Conservation (phyloP, 2,797 vertebrate species). For the Poeciliopsis infans region DNA sequence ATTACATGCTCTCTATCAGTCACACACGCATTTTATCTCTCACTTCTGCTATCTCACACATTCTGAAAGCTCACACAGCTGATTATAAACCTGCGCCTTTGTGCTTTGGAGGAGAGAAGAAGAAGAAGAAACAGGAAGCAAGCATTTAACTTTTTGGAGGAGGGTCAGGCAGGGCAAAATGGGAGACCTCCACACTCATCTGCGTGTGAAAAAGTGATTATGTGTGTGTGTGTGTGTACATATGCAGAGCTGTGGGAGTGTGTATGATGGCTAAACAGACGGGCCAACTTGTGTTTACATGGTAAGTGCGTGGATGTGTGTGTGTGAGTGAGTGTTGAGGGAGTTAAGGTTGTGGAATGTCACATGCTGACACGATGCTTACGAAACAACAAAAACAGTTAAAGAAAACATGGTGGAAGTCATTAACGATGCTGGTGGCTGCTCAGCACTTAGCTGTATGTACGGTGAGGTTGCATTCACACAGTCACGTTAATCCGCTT, state of each 20-base stretch:
- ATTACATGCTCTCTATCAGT: slow-evolving; percentile 54
- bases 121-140: slow-evolving; percentile 61
- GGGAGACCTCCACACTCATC: slow-evolving; percentile 64
- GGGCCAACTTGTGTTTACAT: slow-evolving; percentile 71
- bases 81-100: neutral
- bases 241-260: slow-evolving; percentile 63
- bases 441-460: slow-evolving; percentile 8
- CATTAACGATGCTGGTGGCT: slow-evolving; percentile 35
- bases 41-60: neutral
- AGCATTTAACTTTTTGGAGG: slow-evolving; percentile 43
- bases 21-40: neutral
- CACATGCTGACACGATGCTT: slow-evolving; percentile 74
- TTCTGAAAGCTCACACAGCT: neutral
- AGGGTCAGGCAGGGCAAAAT: slow-evolving; percentile 60
- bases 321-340: slow-evolving; percentile 39
- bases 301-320: slow-evolving; percentile 52
- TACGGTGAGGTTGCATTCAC: neutral
- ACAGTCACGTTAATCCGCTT: no score
- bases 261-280: slow-evolving; percentile 73
- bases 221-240: slow-evolving; percentile 42
- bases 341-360: slow-evolving; percentile 74
- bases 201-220: slow-evolving; percentile 73
- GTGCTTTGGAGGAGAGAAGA: slow-evolving; percentile 7
- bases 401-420: slow-evolving; percentile 55
- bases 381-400: slow-evolving; percentile 62